phyloP scores from a whole-genome alignment of 2,797 vertebrate species.

The Hydrocynus forskahlii region DNA sequence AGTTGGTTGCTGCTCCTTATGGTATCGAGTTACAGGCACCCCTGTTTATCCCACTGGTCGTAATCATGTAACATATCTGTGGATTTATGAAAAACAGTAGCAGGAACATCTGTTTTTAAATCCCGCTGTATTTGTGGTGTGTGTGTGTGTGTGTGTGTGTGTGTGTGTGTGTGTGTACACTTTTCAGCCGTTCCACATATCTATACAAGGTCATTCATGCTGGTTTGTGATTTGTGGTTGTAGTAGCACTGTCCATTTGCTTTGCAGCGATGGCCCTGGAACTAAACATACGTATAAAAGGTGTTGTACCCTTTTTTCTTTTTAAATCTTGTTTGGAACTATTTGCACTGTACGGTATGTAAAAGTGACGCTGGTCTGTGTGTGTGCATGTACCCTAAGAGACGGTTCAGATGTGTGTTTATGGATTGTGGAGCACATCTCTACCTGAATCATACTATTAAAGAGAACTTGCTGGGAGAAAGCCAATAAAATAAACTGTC shows the following conservation, averaged over 20 bases:
- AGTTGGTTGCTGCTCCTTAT: neutral
- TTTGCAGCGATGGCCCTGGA: neutral
- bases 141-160: too few relatives aligned
- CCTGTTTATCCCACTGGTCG: neutral
- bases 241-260: neutral
- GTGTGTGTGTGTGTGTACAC: neutral
- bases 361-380: neutral
- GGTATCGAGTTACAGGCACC: neutral
- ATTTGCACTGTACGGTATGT: neutral
- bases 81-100: neutral
- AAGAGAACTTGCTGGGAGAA: slow-evolving; percentile 21
- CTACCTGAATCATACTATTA: slow-evolving; percentile 17
- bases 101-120: neutral
- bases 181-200: neutral
- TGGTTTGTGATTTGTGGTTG: neutral
- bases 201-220: neutral
- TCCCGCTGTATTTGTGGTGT: neutral
- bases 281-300: slow-evolving; percentile 1
- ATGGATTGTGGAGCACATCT: slow-evolving; percentile 18
- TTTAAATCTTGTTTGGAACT: neutral
- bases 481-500: neutral
- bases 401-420: neutral
- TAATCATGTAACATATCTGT: neutral
- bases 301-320: neutral
- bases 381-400: slow-evolving; percentile 21